Evolutionary conservation across 1,140 invertebrate genomes (phyloP).

Genomic region (Conopomorpha cramerella): DNA sequence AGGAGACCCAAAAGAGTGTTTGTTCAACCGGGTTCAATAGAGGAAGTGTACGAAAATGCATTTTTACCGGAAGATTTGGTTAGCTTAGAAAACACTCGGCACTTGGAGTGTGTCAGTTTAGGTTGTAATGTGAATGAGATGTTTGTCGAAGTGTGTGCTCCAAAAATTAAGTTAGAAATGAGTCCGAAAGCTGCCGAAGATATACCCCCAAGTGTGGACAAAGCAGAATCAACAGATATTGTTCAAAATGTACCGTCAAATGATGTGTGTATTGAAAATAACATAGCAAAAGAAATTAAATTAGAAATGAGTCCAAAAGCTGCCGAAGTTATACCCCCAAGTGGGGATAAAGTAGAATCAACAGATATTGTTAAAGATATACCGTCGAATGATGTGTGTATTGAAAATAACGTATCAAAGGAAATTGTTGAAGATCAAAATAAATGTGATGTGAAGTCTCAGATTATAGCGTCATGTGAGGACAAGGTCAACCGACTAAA

Average conservation of each 20-base stretch:
- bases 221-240: constrained; percentile 14
- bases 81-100: constrained; percentile 13
- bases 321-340: too few relatives aligned
- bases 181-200: background rate
- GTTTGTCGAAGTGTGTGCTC: constrained; percentile 13
- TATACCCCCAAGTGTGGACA: constrained; percentile 3
- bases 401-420: too few relatives aligned
- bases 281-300: constrained; percentile 15
- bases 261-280: too few relatives aligned
- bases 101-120: constrained; percentile 22
- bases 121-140: constrained; percentile 15
- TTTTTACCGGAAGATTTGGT: constrained; percentile 27
- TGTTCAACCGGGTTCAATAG: constrained; percentile 18
- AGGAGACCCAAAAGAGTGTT: constrained; percentile 17
- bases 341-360: constrained; percentile 9
- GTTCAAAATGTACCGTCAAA: constrained; percentile 10
- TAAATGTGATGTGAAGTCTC: too few relatives aligned
- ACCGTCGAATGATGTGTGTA: too few relatives aligned
- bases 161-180: constrained; percentile 19
- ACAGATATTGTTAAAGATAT: constrained; percentile 14
- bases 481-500: constrained; percentile 36
- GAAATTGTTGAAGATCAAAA: constrained; percentile 8
- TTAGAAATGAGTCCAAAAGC: constrained; percentile 9
- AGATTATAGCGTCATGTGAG: constrained; percentile 26
- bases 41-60: constrained; percentile 34